Percentiles rank a stretch among this genome's conserved stretches.
These are phyloP conservation scores for Lasius fuliginosus DNA, from an alignment of 2,888 invertebrate species.

Conservation along the genomic window DNA sequence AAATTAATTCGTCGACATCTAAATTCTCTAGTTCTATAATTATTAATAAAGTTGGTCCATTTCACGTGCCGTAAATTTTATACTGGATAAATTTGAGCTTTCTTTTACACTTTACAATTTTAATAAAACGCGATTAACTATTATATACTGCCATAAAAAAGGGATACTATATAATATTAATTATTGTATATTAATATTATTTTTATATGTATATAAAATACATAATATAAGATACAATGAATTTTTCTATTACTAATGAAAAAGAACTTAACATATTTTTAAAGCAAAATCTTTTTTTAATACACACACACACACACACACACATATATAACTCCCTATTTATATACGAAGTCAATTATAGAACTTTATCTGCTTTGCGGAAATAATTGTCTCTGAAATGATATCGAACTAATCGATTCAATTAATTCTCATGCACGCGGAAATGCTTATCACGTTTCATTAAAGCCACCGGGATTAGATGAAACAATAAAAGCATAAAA, in stretches of 20 bases:
- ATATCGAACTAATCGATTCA: neutral
- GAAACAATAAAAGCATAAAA: neutral
- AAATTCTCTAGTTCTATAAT: neutral
- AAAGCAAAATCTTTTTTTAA: neutral
- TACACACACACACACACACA: neutral
- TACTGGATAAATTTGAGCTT: neutral
- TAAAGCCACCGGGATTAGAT: neutral
- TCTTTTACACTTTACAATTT: neutral
- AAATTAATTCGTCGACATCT: slow-evolving; percentile 34
- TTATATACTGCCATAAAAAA: neutral
- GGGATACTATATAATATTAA: neutral
- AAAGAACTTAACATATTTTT: neutral
- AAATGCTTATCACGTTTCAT: neutral
- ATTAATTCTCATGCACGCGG: neutral
- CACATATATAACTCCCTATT: neutral
- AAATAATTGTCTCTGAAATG: neutral
- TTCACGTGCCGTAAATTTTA: neutral
- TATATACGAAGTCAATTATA: neutral
- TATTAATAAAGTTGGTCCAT: slow-evolving; percentile 3
- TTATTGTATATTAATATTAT: neutral
- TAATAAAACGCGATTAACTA: neutral
- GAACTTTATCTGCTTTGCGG: neutral
- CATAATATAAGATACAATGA: neutral
- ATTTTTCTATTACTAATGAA: neutral
- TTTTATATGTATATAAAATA: neutral